phyloP scores from a whole-genome alignment of 2,113 vertebrate species.

The Electrona antarctica region DNA sequence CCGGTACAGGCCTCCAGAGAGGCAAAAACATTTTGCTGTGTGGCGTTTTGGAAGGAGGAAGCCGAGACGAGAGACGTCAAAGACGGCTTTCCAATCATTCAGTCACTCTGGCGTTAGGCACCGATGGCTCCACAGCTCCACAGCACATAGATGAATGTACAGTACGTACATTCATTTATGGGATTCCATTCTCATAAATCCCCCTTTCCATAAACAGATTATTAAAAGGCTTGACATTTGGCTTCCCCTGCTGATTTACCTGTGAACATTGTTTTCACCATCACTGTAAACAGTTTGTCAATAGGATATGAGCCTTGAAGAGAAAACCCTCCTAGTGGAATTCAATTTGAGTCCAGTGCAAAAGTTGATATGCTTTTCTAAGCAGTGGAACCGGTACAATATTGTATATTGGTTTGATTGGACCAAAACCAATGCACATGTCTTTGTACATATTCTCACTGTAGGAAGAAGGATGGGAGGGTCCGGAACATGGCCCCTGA shows the following conservation, averaged over 20 bases:
- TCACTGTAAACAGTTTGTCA: conserved; percentile 5
- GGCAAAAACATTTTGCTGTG: conserved; percentile 58
- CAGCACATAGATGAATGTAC: neutral
- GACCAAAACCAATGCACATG: conserved; percentile 16
- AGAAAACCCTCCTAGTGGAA: conserved; percentile 6
- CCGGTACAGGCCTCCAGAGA: conserved; percentile 74
- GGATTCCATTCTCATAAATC: conserved; percentile 5
- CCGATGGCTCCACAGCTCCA: conserved; percentile 34
- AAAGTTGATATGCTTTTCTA: conserved; percentile 22
- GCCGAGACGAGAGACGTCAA: conserved; percentile 55
- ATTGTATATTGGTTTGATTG: conserved; percentile 35
- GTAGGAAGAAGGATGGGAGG: conserved; percentile 7
- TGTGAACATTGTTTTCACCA: conserved; percentile 16
- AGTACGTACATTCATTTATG: conserved; percentile 11
- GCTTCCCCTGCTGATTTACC: neutral
- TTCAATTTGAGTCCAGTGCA: conserved; percentile 37
- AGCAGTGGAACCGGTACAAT: conserved; percentile 25
- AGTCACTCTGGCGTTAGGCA: conserved; percentile 43
- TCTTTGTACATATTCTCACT: conserved; percentile 23
- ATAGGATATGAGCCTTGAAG: neutral
- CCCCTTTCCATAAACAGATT: conserved; percentile 33
- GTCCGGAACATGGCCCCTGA: conserved; percentile 23
- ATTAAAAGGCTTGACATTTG: conserved; percentile 32
- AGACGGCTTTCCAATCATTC: conserved; percentile 54
- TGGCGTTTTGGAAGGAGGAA: conserved; percentile 59